These are phyloP conservation scores for Fopius arisanus DNA, from an alignment of 1,140 invertebrate genomes.

Conservation along the genomic window DNA sequence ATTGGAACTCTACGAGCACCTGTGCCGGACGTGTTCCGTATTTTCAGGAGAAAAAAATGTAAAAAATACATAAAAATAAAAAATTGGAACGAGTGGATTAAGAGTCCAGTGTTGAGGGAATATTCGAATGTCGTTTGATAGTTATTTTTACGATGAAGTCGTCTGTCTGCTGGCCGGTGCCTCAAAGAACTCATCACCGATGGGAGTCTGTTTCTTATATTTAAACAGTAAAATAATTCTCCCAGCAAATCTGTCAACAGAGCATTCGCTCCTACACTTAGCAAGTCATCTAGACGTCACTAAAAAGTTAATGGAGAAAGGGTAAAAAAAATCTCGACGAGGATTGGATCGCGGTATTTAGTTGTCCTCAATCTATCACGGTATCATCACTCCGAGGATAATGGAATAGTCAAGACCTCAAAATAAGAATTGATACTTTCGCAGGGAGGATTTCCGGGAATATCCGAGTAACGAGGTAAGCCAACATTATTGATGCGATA, in stretches of 20 bases:
- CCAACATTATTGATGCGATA: slow-evolving; percentile 26
- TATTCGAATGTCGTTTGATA: not conserved
- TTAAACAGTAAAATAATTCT: slow-evolving; percentile 39
- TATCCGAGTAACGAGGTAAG: not conserved
- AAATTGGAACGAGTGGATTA: too few species aligned
- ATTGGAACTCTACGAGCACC: slow-evolving; percentile 13
- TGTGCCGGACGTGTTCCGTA: slow-evolving; percentile 29
- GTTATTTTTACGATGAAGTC: not conserved
- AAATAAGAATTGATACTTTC: slow-evolving; percentile 4
- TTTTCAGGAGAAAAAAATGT: not conserved
- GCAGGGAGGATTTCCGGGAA: not conserved
- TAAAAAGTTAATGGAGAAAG: not conserved
- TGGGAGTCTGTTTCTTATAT: not conserved
- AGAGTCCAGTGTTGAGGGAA: not conserved
- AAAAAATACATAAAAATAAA: slow-evolving; percentile 4
- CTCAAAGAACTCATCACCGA: not conserved
- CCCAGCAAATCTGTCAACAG: slow-evolving; percentile 37
- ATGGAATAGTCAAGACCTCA: not conserved
- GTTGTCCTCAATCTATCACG: not conserved
- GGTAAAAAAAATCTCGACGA: too few species aligned
- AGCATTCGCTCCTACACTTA: slow-evolving; percentile 19
- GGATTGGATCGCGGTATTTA: too few species aligned
- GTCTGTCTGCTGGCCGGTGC: not conserved
- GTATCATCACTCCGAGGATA: not conserved
- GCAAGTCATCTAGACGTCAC: not conserved